Percentiles rank a stretch among this genome's conserved stretches.
phyloP scores from a whole-genome alignment of 2,113 vertebrate genomes.

The Orthonyx spaldingii region DNA sequence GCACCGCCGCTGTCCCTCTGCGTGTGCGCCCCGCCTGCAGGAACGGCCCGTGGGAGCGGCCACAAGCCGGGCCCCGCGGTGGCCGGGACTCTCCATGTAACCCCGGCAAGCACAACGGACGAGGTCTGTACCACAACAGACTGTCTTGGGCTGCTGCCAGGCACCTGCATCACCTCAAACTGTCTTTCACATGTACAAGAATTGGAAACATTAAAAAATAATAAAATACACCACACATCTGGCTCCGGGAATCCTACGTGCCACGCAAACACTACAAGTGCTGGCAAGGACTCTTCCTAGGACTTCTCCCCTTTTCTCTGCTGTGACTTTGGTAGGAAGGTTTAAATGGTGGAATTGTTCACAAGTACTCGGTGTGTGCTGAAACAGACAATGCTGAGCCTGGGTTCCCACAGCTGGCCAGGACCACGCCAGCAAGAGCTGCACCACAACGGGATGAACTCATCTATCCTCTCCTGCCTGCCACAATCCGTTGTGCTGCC shows the following conservation, averaged over 20 bases:
- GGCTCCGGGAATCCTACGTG: fast-evolving
- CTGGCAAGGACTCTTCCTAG: not conserved
- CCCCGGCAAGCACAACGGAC: not conserved
- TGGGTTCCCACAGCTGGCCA: not conserved
- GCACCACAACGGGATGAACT: not conserved
- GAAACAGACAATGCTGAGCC: not conserved
- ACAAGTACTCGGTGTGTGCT: not conserved
- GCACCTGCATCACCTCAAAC: not conserved
- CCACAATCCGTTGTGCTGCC: fast-evolving
- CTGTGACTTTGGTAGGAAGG: not conserved
- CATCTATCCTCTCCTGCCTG: not conserved
- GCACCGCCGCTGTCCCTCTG: not conserved
- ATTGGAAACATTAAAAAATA: not conserved
- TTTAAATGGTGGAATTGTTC: not conserved
- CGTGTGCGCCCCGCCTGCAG: not conserved
- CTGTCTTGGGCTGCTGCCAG: not conserved
- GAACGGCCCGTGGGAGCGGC: not conserved
- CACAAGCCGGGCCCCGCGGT: not conserved
- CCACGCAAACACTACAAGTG: fast-evolving
- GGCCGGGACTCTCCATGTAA: not conserved
- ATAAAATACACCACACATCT: not conserved
- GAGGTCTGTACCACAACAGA: not conserved
- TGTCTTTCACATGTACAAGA: not conserved
- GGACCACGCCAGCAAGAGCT: not conserved
- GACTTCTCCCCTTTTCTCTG: not conserved